Percentiles rank a stretch among this genome's conserved stretches.
phyloP scores from a whole-genome alignment of 2,113 vertebrate species.

The Rhipidura dahli region DNA sequence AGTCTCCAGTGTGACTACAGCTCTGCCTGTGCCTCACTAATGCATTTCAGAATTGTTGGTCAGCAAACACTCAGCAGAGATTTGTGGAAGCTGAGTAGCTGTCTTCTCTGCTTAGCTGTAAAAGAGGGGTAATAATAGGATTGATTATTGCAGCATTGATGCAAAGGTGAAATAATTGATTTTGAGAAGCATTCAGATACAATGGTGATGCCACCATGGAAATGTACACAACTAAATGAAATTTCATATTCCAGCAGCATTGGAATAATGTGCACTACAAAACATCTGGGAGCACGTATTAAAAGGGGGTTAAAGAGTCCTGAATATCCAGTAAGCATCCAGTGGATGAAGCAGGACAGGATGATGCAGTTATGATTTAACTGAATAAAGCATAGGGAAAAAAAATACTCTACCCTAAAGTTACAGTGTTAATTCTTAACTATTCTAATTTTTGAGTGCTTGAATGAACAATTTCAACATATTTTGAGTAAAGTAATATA shows the following conservation, averaged over 20 bases:
- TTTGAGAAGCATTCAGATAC: neutral
- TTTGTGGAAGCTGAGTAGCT: neutral
- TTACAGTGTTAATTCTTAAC: neutral
- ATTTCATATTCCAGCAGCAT: neutral
- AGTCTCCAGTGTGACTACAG: neutral
- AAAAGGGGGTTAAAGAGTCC: neutral
- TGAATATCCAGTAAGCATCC: neutral
- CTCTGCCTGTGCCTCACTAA: neutral
- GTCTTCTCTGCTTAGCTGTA: neutral
- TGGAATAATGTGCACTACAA: neutral
- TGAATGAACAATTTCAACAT: neutral
- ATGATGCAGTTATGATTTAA: neutral
- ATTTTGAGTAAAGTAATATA: neutral
- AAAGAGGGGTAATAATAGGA: neutral
- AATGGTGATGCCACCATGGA: neutral
- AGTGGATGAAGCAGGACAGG: neutral
- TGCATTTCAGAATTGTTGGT: neutral
- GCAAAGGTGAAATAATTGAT: neutral
- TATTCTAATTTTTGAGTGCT: neutral
- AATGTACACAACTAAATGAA: neutral
- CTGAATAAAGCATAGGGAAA: accelerated
- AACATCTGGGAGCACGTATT: neutral
- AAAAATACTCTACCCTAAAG: neutral
- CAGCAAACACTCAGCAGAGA: neutral
- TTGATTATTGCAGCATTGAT: neutral